Base-by-base conservation (phyloP, 2,888 invertebrate species). In the Dichetophora obliterata region DNA sequence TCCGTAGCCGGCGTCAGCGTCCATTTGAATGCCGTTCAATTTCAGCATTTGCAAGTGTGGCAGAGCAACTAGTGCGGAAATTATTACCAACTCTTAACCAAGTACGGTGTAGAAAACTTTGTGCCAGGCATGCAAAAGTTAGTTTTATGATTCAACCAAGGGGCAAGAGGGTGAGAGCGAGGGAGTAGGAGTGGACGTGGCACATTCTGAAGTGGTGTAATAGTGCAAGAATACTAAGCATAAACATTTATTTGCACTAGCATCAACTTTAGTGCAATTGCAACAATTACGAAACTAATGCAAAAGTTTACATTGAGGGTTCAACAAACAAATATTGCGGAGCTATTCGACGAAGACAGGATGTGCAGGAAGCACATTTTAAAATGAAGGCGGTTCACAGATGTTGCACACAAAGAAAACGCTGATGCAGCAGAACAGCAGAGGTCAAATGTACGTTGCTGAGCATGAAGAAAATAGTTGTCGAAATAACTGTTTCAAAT, bases 21-120 rank as follows among this genome's bases (percentile, higher is more conserved):
- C 19, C 19, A 54, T 54, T 54, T 19, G 22, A 54, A 22, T 6
- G 3, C 3, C 19, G 54, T 19, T 22, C 27, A 27, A 37, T 34
- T 34, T n/a, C 2, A 34, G 37, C 43, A 16, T 31, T 34, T 19
- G 63, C 31, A 48, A 34, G 31, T 34, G 34, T 19, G 22, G 31
- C 71, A 57, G 43, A 66, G 71, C 71, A 71, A 71, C 71, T 71
- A 57, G 70, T 59, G 57, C 71, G 71, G 71, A 71, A 71, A 59
- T 71, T 71, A 71, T 71, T 71, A 71, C 34, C 71, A 71, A 71
- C 57, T 71, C 57, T 71, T 27, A 71, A 59, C 27, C 16, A 22
- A 68, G 22, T 24, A n/a, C 24, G 24, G 22, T 19, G 43, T 11
- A 37, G 66, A 66, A 66, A 66, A 63, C 27, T 61, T 61, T 22